phyloP scores from a whole-genome alignment of 2,113 vertebrate species.

The Sciurus niger region DNA sequence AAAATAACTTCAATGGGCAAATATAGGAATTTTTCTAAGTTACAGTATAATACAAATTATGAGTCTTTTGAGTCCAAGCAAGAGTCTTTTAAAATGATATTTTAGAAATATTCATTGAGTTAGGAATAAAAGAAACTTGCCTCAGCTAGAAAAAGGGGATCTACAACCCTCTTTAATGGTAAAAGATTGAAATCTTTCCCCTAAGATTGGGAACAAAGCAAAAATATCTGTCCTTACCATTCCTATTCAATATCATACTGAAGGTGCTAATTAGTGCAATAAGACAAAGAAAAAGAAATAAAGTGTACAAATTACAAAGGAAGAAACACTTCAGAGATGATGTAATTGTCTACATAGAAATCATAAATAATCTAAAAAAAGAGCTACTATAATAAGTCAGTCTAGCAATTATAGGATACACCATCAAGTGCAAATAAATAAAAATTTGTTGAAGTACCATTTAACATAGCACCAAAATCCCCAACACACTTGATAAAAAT shows the following conservation, averaged over 20 bases:
- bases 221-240: background rate
- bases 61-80: background rate
- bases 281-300: background rate
- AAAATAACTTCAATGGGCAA: constrained; percentile 12
- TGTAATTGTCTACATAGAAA: background rate
- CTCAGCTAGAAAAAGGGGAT: background rate
- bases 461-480: background rate
- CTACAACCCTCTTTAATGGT: background rate
- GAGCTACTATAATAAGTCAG: background rate
- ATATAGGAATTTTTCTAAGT: constrained; percentile 19
- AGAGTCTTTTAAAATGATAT: background rate
- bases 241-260: background rate
- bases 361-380: background rate
- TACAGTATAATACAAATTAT: background rate
- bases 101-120: background rate
- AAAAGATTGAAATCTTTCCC: background rate
- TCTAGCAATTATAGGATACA: background rate
- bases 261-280: background rate
- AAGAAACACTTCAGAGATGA: background rate
- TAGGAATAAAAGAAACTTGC: background rate
- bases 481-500: background rate
- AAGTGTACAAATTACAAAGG: background rate
- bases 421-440: constrained; percentile 6
- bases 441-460: background rate
- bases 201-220: background rate